Percentiles rank a stretch among this genome's conserved stretches.
These are phyloP conservation scores for Hippocampus zosterae DNA, from an alignment of 2,113 vertebrate genomes.

Conservation along the genomic window DNA sequence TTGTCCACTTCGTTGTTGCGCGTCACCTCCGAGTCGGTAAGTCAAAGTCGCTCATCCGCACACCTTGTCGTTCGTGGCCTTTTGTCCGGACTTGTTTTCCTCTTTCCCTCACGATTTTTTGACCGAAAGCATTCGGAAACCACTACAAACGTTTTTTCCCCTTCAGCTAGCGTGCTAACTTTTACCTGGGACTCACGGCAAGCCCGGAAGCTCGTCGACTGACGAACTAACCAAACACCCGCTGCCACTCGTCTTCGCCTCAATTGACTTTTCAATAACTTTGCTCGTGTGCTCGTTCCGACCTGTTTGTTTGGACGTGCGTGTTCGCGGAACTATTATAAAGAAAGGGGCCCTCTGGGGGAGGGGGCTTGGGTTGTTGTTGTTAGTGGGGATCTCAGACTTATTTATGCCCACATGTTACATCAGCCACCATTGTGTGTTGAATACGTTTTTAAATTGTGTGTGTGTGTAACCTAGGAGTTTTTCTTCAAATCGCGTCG, in stretches of 20 bases:
- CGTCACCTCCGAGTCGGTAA: conserved; percentile 5
- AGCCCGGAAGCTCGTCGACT: background rate
- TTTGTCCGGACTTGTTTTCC: background rate
- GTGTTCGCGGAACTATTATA: background rate
- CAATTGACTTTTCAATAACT: background rate
- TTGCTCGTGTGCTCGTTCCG: background rate
- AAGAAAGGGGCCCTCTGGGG: background rate
- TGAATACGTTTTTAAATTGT: background rate
- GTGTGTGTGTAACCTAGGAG: background rate
- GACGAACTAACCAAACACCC: background rate
- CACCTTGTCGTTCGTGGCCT: background rate
- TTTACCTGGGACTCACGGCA: background rate
- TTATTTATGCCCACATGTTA: background rate
- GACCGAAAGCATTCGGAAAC: background rate
- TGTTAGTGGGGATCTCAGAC: background rate
- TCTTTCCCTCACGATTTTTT: background rate
- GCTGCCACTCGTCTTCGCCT: background rate
- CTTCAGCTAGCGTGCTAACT: background rate
- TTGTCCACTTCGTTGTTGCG: background rate
- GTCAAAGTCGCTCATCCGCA: background rate
- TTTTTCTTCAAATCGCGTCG: no score
- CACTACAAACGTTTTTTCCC: background rate
- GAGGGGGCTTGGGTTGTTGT: no score
- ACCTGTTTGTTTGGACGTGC: background rate
- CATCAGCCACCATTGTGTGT: background rate